phyloP scores from a whole-genome alignment of 2,797 vertebrate genomes.

The Acanthopagrus latus region DNA sequence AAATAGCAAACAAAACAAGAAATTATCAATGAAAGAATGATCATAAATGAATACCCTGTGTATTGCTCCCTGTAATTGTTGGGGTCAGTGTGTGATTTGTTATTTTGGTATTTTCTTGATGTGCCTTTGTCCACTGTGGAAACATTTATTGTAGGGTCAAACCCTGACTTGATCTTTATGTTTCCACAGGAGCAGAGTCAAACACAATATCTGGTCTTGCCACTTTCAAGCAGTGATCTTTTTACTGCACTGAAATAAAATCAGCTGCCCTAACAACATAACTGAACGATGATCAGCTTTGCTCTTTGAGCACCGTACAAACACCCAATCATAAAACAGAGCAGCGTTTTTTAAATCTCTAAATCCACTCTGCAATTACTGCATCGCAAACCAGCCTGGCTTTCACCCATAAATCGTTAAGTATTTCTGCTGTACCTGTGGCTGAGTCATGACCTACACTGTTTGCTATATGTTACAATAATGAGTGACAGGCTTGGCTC shows the following conservation, averaged over 20 bases:
- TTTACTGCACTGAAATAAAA: not conserved
- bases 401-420: not conserved
- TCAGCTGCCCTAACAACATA: not conserved
- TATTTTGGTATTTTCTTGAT: not conserved
- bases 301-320: no score
- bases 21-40: no score
- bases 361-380: not conserved
- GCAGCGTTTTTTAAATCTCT: not conserved
- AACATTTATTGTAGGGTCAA: slow-evolving; percentile 1
- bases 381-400: not conserved
- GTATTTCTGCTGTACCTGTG: not conserved
- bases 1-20: no score
- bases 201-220: not conserved
- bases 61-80: not conserved
- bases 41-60: not conserved
- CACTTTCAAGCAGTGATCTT: not conserved
- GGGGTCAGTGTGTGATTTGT: not conserved
- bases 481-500: slow-evolving; percentile 36
- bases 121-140: not conserved
- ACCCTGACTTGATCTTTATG: not conserved
- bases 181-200: not conserved
- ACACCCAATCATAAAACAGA: slow-evolving; percentile 4
- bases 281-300: not conserved
- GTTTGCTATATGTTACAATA: slow-evolving; percentile 19
- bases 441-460: not conserved